A percentile compares a stretch with the other conserved stretches of the same genome.
phyloP scores from a whole-genome alignment of 2,888 invertebrate genomes.

The Thereva nobilitata region DNA sequence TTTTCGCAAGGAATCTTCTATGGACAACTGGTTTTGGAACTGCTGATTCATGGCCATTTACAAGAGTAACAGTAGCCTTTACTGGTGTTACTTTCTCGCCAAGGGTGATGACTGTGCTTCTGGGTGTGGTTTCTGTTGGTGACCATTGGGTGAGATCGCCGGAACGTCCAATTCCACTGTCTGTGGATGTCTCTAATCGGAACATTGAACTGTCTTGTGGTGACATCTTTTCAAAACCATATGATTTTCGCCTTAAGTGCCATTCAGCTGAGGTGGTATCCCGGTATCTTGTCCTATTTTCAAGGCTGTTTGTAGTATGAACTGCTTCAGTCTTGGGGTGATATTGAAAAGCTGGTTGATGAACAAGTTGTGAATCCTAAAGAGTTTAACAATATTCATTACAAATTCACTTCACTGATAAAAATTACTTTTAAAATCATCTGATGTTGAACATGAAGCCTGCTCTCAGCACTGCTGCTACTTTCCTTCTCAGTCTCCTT shows the following conservation, averaged over 20 bases:
- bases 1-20: constrained; percentile 42
- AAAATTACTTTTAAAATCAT: constrained; percentile 28
- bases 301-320: constrained; percentile 52
- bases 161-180: constrained; percentile 76
- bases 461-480: constrained; percentile 8
- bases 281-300: constrained; percentile 51
- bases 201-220: constrained; percentile 53
- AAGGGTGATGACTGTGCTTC: constrained; percentile 54
- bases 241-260: constrained; percentile 76
- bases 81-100: constrained; percentile 2
- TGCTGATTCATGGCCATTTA: constrained; percentile 26
- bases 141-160: constrained; percentile 66
- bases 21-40: constrained; percentile 40
- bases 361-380: constrained; percentile 36
- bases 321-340: constrained; percentile 17
- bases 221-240: constrained; percentile 70
- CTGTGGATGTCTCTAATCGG: constrained; percentile 75
- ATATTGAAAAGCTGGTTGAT: constrained; percentile 25
- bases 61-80: constrained; percentile 38
- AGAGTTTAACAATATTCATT: neutral
- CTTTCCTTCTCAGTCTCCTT: constrained; percentile 34
- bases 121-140: constrained; percentile 45
- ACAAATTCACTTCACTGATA: neutral
- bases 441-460: constrained; percentile 25
- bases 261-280: constrained; percentile 64